A percentile compares a stretch with the other conserved stretches of the same genome.
These are phyloP conservation scores for Chironomus tepperi DNA, from an alignment of 1,140 invertebrate species.

Conservation along the genomic window DNA sequence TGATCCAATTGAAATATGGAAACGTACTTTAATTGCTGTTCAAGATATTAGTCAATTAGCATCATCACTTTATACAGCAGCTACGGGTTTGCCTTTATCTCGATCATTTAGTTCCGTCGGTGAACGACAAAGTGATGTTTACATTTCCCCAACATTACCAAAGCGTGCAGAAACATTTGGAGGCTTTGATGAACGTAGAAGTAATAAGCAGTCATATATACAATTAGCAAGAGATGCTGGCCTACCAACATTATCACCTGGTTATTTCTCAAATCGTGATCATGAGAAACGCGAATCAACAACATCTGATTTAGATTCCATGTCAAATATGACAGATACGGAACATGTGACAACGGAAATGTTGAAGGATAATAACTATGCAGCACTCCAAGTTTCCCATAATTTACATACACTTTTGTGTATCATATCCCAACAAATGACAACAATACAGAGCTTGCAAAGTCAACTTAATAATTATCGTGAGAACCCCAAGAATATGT, in stretches of 20 bases:
- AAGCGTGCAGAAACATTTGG: conserved; percentile 90
- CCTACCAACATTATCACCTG: conserved; percentile 24
- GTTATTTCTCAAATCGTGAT: conserved; percentile 36
- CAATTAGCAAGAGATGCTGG: conserved; percentile 16
- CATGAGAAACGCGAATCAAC: conserved; percentile 44
- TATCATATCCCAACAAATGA: conserved; percentile 76
- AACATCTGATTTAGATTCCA: conserved; percentile 30
- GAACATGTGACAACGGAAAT: conserved; percentile 36
- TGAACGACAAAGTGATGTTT: conserved; percentile 75
- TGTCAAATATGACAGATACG: conserved; percentile 29
- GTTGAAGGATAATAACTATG: conserved; percentile 55
- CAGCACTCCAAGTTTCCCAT: conserved; percentile 66
- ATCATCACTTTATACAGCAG: conserved; percentile 58
- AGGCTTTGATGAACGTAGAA: conserved; percentile 68
- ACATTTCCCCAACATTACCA: conserved; percentile 73
- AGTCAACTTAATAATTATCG: conserved; percentile 51
- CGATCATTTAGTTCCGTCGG: conserved; percentile 86
- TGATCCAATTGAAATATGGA: conserved; percentile 57
- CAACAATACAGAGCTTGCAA: conserved; percentile 66
- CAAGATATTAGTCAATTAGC: conserved; percentile 60
- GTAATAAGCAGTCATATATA: conserved; percentile 25
- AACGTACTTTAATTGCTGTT: conserved; percentile 58
- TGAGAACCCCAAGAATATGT: conserved; percentile 45
- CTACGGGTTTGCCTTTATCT: conserved; percentile 59
- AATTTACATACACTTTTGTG: conserved; percentile 73